These are phyloP conservation scores for Naja naja DNA, from an alignment of 2,113 vertebrate genomes.

Conservation along the genomic window DNA sequence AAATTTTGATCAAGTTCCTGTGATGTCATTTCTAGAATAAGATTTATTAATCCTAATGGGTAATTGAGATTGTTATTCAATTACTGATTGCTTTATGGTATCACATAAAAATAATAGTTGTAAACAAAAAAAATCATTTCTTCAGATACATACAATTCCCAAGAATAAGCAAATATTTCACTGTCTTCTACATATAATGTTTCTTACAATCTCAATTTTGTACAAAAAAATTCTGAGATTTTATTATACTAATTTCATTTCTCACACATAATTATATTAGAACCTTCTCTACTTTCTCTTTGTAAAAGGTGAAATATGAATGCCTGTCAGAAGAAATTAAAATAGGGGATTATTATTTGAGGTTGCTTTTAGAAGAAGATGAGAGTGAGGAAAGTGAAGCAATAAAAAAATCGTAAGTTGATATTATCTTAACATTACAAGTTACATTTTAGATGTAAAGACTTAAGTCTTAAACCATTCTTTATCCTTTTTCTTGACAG, in stretches of 20 bases:
- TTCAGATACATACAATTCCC: not conserved
- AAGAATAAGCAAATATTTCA: not conserved
- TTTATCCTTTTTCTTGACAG: conserved; percentile 62
- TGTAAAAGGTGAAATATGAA: conserved; percentile 89
- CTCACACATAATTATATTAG: not conserved
- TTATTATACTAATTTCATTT: not conserved
- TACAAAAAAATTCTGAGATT: not conserved
- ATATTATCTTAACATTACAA: conserved; percentile 11
- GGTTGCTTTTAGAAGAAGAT: conserved; percentile 93
- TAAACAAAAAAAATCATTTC: not conserved
- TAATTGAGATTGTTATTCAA: not conserved
- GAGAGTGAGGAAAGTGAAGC: conserved; percentile 90
- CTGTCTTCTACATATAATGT: not conserved
- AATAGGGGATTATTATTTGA: conserved; percentile 97
- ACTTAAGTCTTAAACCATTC: conserved; percentile 2
- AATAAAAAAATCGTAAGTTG: conserved; percentile 95
- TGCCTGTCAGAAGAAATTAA: conserved; percentile 98
- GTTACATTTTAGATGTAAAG: not conserved
- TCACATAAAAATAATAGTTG: not conserved
- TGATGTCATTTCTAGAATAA: not conserved
- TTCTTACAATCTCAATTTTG: not conserved
- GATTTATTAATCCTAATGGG: not conserved
- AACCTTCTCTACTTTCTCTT: conserved; percentile 39
- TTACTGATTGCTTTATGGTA: not conserved
- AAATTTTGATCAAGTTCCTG: not conserved